These are phyloP conservation scores for Drosophila fulvimacula DNA, from an alignment of 2,888 invertebrate genomes.

Conservation along the genomic window DNA sequence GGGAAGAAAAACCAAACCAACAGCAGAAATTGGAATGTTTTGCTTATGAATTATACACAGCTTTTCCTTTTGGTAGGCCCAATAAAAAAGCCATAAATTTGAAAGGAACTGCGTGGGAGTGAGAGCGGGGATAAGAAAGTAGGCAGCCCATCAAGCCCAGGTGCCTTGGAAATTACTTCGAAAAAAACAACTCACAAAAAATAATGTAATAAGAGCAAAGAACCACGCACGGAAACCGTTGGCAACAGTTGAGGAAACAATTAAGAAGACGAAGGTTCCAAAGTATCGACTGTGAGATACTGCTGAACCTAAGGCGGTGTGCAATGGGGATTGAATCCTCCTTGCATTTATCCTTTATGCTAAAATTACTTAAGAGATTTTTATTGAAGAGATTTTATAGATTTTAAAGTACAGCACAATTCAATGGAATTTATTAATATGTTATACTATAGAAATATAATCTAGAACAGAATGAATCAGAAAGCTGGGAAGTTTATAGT, in stretches of 20 bases:
- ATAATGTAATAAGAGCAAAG: constrained; percentile 16
- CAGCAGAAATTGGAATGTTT: constrained; percentile 39
- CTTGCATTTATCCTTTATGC: background rate
- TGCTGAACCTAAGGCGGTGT: background rate
- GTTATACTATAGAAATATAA: too few species aligned
- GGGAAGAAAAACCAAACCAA: constrained; percentile 11
- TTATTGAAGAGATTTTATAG: background rate
- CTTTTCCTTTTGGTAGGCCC: constrained; percentile 22
- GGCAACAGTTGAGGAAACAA: constrained; percentile 36
- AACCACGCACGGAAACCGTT: constrained; percentile 63
- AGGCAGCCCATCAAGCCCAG: background rate
- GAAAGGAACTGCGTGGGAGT: background rate
- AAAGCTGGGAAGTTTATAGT: too few species aligned
- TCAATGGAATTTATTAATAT: too few species aligned
- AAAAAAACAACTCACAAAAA: constrained; percentile 3
- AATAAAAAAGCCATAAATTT: constrained; percentile 43
- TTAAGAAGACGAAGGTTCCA: constrained; percentile 5
- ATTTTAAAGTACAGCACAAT: too few species aligned
- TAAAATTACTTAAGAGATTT: background rate
- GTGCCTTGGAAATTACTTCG: constrained; percentile 4
- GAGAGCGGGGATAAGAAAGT: background rate
- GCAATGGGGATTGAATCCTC: too few species aligned
- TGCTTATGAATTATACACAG: constrained; percentile 71
- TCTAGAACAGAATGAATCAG: too few species aligned
- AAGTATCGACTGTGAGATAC: constrained; percentile 7